These are phyloP conservation scores for Scelioninae gen. 1 DNA, from an alignment of 2,888 invertebrate genomes.

Conservation along the genomic window DNA sequence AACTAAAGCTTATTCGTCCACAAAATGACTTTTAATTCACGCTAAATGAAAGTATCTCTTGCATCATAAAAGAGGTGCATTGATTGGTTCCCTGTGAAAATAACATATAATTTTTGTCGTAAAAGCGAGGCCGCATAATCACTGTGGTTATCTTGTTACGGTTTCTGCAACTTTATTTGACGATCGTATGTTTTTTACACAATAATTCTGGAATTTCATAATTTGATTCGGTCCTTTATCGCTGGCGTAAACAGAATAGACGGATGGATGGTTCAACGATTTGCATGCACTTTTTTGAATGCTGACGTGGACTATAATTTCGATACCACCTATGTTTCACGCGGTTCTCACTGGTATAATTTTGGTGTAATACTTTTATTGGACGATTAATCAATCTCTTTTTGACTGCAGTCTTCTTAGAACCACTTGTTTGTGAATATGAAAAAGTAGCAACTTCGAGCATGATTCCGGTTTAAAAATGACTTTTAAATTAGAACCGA, in stretches of 20 bases:
- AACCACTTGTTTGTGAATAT: slow-evolving; percentile 1
- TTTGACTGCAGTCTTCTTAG: not conserved
- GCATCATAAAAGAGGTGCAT: slow-evolving; percentile 27
- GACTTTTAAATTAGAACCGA: too few relatives aligned
- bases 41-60: slow-evolving; percentile 31
- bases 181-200: slow-evolving; percentile 25
- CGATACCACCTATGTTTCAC: slow-evolving; percentile 41
- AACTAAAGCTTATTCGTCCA: not conserved
- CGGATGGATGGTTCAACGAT: not conserved
- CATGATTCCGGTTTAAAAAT: too few relatives aligned
- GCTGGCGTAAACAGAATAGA: too few relatives aligned
- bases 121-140: slow-evolving; percentile 36
- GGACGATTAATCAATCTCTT: slow-evolving; percentile 46
- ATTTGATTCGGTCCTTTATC: slow-evolving; percentile 24
- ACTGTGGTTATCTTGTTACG: slow-evolving; percentile 53
- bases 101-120: slow-evolving; percentile 51
- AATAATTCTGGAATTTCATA: slow-evolving; percentile 20
- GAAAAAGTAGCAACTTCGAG: too few relatives aligned
- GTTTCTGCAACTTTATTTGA: slow-evolving; percentile 50
- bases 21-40: slow-evolving; percentile 33
- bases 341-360: slow-evolving; percentile 28
- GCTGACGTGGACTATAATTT: slow-evolving; percentile 52
- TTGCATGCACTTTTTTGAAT: slow-evolving; percentile 18
- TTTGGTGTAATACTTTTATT: slow-evolving; percentile 33
- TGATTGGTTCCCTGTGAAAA: slow-evolving; percentile 36